phyloP scores from a whole-genome alignment of 2,888 invertebrate genomes.

The Chydorus sphaericus region DNA sequence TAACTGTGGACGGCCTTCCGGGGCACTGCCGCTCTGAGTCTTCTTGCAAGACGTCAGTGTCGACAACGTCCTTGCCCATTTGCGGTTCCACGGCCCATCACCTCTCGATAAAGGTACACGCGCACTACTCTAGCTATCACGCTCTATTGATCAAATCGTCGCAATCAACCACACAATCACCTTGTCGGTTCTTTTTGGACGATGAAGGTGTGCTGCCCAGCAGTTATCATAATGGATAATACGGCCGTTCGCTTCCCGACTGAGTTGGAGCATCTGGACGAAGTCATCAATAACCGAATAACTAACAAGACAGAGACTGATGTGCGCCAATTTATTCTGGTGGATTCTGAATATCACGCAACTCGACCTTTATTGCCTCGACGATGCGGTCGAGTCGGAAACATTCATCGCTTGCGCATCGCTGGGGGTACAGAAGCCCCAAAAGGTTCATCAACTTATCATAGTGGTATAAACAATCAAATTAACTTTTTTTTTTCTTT shows the following conservation, averaged over 20 bases:
- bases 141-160: background rate
- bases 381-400: background rate
- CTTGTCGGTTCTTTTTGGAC: too few species aligned
- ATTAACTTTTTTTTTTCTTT: background rate
- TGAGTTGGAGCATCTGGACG: background rate
- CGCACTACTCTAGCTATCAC: background rate
- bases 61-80: too few species aligned
- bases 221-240: too few species aligned
- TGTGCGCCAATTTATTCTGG: background rate
- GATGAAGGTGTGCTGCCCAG: background rate
- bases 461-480: background rate
- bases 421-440: slow-evolving; percentile 55
- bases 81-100: background rate
- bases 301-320: too few species aligned
- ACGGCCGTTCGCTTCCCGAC: background rate
- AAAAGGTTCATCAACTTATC: slow-evolving; percentile 35
- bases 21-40: background rate
- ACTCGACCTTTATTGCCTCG: background rate
- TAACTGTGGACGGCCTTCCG: background rate
- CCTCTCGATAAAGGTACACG: background rate
- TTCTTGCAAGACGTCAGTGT: background rate
- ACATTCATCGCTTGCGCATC: slow-evolving; percentile 34
- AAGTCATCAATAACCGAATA: background rate
- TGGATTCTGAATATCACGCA: background rate
- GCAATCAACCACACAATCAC: background rate